Percentiles rank a stretch among this genome's conserved stretches.
Conservation (phyloP, 30 jellyfish, hydroid and myxozoan species). For the Rhopilema esculentum region DNA sequence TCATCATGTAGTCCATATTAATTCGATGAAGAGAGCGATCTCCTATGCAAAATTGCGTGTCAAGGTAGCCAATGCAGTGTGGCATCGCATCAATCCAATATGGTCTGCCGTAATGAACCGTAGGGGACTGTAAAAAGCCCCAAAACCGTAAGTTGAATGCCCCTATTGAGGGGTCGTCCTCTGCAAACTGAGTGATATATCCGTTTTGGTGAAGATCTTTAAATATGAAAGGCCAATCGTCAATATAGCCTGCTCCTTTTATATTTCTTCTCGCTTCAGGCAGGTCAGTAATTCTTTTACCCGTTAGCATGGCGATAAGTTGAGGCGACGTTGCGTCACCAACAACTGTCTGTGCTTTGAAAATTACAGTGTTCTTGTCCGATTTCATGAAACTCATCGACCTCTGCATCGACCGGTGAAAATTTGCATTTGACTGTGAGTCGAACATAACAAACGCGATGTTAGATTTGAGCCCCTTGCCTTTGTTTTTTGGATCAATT, state of each 20-base stretch:
- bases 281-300: conserved; percentile 27
- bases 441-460: conserved; percentile 49
- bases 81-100: conserved; percentile 52
- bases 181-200: conserved; percentile 62
- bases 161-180: conserved; percentile 66
- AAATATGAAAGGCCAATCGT: conserved; percentile 79
- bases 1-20: conserved; percentile 34
- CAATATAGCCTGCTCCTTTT: conserved; percentile 35
- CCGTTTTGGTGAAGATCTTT: conserved; percentile 63
- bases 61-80: background rate
- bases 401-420: conserved; percentile 45
- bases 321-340: conserved; percentile 90
- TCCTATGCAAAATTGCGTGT: conserved; percentile 36
- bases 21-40: conserved; percentile 12
- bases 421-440: conserved; percentile 57
- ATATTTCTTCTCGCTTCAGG: conserved; percentile 81
- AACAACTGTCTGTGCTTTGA: conserved; percentile 74
- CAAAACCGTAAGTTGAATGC: conserved; percentile 51
- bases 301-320: conserved; percentile 74
- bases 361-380: conserved; percentile 8
- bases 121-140: conserved; percentile 70
- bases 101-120: conserved; percentile 67
- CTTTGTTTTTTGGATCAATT: background rate
- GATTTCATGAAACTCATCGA: background rate
- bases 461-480: background rate